Conservation (phyloP, 1,140 invertebrate genomes). For the Periplaneta americana region DNA sequence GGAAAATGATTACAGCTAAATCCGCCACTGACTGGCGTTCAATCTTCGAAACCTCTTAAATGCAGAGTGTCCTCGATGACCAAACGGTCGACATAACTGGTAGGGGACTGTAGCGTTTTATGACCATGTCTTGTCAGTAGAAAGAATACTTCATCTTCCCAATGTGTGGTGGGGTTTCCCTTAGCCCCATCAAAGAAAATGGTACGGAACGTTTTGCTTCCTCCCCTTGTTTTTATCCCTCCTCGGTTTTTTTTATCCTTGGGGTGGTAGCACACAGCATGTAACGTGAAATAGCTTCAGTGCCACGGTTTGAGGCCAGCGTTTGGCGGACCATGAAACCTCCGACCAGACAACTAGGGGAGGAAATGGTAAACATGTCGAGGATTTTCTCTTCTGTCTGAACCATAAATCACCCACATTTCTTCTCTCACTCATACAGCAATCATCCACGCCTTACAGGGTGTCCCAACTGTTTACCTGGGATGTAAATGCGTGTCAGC, state of each 20-base stretch:
- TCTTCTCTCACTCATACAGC: neutral
- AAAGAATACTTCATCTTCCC: neutral
- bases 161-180: neutral
- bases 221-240: neutral
- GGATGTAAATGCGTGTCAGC: no score
- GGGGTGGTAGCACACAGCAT: neutral
- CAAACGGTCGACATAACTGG: no score
- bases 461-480: neutral
- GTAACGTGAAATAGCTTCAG: neutral
- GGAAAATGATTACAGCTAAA: no score
- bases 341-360: neutral
- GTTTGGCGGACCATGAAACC: neutral
- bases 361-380: neutral
- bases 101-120: neutral
- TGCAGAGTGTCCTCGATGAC: neutral
- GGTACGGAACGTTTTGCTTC: neutral
- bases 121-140: neutral
- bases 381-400: neutral
- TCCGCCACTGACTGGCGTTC: neutral
- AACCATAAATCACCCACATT: neutral
- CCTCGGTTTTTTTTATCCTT: neutral
- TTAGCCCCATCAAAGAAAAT: neutral
- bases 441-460: neutral
- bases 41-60: neutral
- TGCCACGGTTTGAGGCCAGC: neutral